Evolutionary conservation across 2,113 vertebrate genomes (phyloP), one percentile per base, ranked within the genome.

Genomic region (Grallaria varia): DNA sequence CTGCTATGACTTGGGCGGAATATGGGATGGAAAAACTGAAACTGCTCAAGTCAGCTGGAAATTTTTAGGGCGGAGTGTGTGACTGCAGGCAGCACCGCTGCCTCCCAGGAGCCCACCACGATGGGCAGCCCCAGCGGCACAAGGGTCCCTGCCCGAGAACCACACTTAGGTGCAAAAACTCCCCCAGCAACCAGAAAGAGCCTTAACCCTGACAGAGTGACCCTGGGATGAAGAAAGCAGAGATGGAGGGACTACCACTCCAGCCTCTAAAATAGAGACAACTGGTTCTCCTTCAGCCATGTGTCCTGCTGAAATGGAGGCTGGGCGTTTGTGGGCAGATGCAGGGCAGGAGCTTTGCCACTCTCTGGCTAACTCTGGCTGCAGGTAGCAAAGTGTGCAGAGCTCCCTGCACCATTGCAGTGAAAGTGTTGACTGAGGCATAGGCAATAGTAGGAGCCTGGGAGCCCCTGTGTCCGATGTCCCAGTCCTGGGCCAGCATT

Each of bases 1-100:
- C 60, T n/a, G 85, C 75, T 88, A 92, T 94, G 96, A 96, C 79
- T 96, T 86, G 60, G 50, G 88, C 79, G 90, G 90, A 82, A 91
- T 68, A 91, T 23, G 59, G 79, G 92, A 55, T 92, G 92, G 95
- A 93, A 94, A 94, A 85, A 88, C 37, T 12, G 6, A 80, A 94
- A 67, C 47, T 69, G 47, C 66, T 87, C 8, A 5, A 77, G 80
- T 55, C 53, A 77, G 72, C 68, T 78, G 89, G 77, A 93, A 87
- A 89, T 60, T 49, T 84, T 87, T 42, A 47, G 84, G 84, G n/a
- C 63, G 80, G 37, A 42, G 20, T 4, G 13, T 35, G 53, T 42
- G 31, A 67, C 63, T 90, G 53, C 44, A 63, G 81, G 52, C 75
- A 81, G 33, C 0, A 0, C 33, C 0, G 2, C 63, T 58, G 76